Base-by-base conservation (phyloP, 2,113 vertebrate genomes). In the Cercopithecus mona region DNA sequence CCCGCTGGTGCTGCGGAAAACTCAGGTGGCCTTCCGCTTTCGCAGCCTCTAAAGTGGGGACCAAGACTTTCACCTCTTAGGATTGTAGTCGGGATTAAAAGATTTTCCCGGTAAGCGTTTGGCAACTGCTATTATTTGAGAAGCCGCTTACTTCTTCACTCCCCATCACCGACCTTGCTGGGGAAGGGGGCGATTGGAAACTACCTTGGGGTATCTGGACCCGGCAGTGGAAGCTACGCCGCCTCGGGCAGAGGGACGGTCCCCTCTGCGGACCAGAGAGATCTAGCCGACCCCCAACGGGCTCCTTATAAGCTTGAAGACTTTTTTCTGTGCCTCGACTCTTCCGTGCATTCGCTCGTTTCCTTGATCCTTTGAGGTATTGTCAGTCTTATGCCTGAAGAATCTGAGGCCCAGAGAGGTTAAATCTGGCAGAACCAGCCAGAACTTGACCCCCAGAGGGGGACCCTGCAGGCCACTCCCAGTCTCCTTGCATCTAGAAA, bases 61-160 rank as follows among this genome's bases (percentile, higher is more conserved):
- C 8, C 22, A 10, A 32, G 90, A 52, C 78, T 76, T 48, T 40
- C 48, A 25, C 35, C 72, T 18, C 17, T 3, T 0, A 10, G 87
- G 70, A 6, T 45, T 43, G 59, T 9, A 59, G 52, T 35, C 68
- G 8, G 94, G 43, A 1, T 7, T 27, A 12, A 25, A n/a, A 16
- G 75, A 13, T 4, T 13, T 35, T 30, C 30, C 32, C 35, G 8
- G 84, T 8, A 3, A 68, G 64, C 81, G n/a, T 25, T n/a, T 3
- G 35, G 93, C n/a, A 1, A 3, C 35, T 2, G 68, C 68, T 64
- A 3, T 1, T 4, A 0, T 16, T 38, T 20, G 57, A 11, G 61
- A 38, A 17, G 38, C 93, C 1, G 70, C 2, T 18, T 78, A 48
- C 6, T 32, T n/a, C 25, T 50, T 20, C 45, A 2, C 40, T 16